Base-by-base conservation (phyloP, 1,140 invertebrate species). In the Lethrus apterus region DNA sequence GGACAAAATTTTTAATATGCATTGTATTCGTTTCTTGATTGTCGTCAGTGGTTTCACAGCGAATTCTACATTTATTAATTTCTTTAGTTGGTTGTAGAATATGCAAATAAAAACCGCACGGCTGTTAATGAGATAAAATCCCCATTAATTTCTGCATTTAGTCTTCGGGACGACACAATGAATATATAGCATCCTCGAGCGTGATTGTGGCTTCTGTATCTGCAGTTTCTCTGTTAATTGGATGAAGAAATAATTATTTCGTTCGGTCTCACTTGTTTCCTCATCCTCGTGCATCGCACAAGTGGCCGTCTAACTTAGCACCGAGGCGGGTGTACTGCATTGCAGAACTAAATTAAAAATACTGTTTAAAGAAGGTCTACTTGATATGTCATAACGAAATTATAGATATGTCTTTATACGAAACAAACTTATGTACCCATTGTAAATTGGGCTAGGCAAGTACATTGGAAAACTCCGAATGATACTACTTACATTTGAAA, bases 131-230 rank as follows among this genome's bases (percentile, higher is more conserved):
- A 57, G 55, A 57, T 57, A 57, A 57, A 52, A 57, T 55, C 50
- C 52, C 55, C 55, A 57, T 57, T 57, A 57, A 57, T 57, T 55
- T 57, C 47, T 54, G 43, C 52, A 52, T 57, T 57, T 55, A 54
- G 44, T 46, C 44, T 38, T 30, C 31, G 11, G 38, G 52, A 54
- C 50, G 55, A 48, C 52, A 57, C 55, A 55, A 57, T 57, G 52
- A 57, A 57, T 57, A 56, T 54, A 57, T 55, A 55, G 55, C 55
- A 49, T 52, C 53, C 41, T 52, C 35, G 44, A 52, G 52, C 50
- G 41, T 55, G 55, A 57, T 55, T 57, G 52, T 57, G 44, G 46
- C 46, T 52, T 43, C 49, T 48, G 44, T 54, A 48, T 30, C 46
- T 53, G 19, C 50, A 21, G 46, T 38, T 47, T 48, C 46, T 38